These are phyloP conservation scores for Dinomys branickii DNA, from an alignment of 2,113 vertebrate species.

Conservation along the genomic window DNA sequence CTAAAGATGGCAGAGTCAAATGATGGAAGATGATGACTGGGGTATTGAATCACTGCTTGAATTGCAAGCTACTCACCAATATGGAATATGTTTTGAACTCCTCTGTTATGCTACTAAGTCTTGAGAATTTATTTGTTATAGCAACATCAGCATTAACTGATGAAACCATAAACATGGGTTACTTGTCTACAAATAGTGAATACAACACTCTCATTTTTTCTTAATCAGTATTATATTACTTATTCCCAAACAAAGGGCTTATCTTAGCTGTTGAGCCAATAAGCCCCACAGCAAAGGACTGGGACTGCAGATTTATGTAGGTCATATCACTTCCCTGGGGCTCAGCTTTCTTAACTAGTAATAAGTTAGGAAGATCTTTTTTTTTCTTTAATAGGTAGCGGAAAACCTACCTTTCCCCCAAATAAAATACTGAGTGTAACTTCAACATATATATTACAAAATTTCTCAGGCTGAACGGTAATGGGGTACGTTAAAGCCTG, in stretches of 20 bases:
- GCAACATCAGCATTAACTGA: not conserved
- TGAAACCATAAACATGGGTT: not conserved
- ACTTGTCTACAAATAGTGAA: slow-evolving; percentile 3
- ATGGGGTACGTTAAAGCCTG: not conserved
- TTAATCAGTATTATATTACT: not conserved
- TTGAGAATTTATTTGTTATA: not conserved
- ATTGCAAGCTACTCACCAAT: not conserved
- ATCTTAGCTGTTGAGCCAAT: not conserved
- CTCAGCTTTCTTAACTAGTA: slow-evolving; percentile 17
- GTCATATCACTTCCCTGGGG: not conserved
- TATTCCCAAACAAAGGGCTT: not conserved
- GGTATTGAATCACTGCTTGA: not conserved
- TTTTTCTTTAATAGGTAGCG: not conserved
- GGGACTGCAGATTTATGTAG: not conserved
- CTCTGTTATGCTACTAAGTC: not conserved
- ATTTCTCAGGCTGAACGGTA: not conserved
- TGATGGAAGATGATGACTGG: not conserved
- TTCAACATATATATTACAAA: slow-evolving; percentile 38
- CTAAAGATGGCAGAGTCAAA: not conserved
- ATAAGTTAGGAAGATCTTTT: not conserved
- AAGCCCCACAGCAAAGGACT: not conserved
- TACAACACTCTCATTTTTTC: not conserved
- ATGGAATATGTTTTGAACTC: not conserved
- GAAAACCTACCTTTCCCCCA: not conserved
- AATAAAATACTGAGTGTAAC: slow-evolving; percentile 36